A percentile compares a stretch with the other conserved stretches of the same genome.
Evolutionary conservation across 2,888 invertebrate species (phyloP).

Genomic region (Microctonus brassicae): DNA sequence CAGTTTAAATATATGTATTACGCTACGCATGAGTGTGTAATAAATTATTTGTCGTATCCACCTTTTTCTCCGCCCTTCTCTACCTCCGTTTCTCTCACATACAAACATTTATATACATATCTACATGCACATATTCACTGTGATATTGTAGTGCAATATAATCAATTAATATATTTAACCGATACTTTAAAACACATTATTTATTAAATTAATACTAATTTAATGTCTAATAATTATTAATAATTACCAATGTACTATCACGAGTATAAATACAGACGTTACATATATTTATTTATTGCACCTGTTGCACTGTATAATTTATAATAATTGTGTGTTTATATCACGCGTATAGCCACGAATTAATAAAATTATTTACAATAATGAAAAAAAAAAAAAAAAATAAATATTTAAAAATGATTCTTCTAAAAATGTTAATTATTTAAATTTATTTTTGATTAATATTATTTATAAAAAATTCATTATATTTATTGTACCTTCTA

Average conservation of each 20-base stretch:
- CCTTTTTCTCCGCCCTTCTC: background rate
- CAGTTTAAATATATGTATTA: background rate
- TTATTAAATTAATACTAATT: background rate
- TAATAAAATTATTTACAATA: too few species aligned
- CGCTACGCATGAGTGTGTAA: background rate
- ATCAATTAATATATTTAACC: background rate
- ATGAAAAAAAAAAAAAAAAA: too few species aligned
- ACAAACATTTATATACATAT: background rate
- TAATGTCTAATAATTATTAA: background rate
- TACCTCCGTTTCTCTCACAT: background rate
- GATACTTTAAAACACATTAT: background rate
- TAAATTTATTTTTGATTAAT: too few species aligned
- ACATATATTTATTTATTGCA: background rate
- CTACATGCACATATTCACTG: background rate
- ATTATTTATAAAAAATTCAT: too few species aligned
- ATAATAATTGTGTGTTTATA: background rate
- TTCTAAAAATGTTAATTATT: too few species aligned
- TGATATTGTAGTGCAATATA: background rate
- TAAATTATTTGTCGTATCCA: constrained; percentile 3
- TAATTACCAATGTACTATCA: background rate
- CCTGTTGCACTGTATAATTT: background rate
- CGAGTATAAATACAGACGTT: background rate
- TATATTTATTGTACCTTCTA: too few species aligned
- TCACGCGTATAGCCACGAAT: too few species aligned
- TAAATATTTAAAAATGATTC: too few species aligned